Percentiles rank a stretch among this genome's conserved stretches.
phyloP scores from a whole-genome alignment of 2,113 vertebrate genomes.

The Microcebus lehilahytsara region DNA sequence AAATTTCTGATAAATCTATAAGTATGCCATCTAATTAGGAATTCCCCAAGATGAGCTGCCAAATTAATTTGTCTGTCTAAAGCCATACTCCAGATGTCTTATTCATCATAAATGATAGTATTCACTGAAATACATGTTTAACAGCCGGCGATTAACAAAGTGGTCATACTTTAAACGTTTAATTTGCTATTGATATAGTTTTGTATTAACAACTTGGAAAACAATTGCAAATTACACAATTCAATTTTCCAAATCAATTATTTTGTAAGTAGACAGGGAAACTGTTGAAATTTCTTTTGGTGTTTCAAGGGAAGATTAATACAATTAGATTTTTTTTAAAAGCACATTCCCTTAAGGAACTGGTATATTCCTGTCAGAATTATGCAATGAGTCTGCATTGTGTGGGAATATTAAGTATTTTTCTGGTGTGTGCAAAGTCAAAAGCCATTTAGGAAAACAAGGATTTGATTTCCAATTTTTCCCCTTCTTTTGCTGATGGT shows the following conservation, averaged over 20 bases:
- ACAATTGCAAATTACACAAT: slow-evolving; percentile 78
- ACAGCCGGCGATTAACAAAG: slow-evolving; percentile 67
- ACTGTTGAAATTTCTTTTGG: slow-evolving; percentile 70
- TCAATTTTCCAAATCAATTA: slow-evolving; percentile 83
- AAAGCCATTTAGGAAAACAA: slow-evolving; percentile 68
- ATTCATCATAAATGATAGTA: slow-evolving; percentile 27
- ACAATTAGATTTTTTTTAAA: slow-evolving; percentile 66
- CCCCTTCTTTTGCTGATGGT: slow-evolving; percentile 19
- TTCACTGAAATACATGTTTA: slow-evolving; percentile 69
- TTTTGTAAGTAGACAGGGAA: slow-evolving; percentile 75
- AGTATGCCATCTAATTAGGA: background rate
- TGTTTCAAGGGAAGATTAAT: slow-evolving; percentile 74
- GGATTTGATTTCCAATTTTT: slow-evolving; percentile 51
- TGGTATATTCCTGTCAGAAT: slow-evolving; percentile 50
- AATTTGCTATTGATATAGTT: slow-evolving; percentile 54
- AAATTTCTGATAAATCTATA: background rate
- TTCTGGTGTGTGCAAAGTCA: slow-evolving; percentile 30
- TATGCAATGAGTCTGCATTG: background rate
- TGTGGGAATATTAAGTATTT: slow-evolving; percentile 7
- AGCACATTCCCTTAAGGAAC: slow-evolving; percentile 51
- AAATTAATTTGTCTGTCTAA: slow-evolving; percentile 47
- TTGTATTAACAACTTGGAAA: slow-evolving; percentile 75
- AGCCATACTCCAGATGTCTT: slow-evolving; percentile 43
- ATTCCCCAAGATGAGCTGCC: background rate
- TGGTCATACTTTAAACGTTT: slow-evolving; percentile 71